A percentile compares a stretch with the other conserved stretches of the same genome.
phyloP scores from a whole-genome alignment of 2,797 vertebrate species.

The Limosa lapponica region DNA sequence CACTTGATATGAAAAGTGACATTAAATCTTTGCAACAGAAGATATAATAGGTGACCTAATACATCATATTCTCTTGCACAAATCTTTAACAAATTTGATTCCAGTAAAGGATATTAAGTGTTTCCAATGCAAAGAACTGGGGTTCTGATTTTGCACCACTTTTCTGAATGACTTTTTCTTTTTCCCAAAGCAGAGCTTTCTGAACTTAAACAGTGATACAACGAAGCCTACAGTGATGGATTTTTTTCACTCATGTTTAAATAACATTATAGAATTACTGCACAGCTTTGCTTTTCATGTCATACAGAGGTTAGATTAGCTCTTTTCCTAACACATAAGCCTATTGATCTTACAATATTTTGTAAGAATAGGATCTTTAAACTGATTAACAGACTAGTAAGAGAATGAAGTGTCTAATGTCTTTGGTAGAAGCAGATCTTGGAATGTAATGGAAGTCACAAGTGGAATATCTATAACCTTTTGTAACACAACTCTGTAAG shows the following conservation, averaged over 20 bases:
- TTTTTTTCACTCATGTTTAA: not conserved
- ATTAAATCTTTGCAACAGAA: not conserved
- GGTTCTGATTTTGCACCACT: not conserved
- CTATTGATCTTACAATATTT: conserved; percentile 28
- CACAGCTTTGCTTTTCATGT: not conserved
- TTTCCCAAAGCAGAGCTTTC: not conserved
- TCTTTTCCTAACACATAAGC: not conserved
- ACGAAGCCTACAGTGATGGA: not conserved
- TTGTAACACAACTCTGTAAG: not conserved
- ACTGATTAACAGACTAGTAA: conserved; percentile 8
- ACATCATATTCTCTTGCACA: accelerated
- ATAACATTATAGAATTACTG: not conserved
- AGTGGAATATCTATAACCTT: not conserved
- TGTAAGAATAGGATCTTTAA: conserved; percentile 29
- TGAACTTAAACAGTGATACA: not conserved
- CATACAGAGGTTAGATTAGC: not conserved
- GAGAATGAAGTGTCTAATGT: not conserved
- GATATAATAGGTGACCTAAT: not conserved
- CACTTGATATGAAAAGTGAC: not conserved
- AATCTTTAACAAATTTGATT: not conserved
- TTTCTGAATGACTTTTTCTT: not conserved
- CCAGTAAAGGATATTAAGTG: not conserved
- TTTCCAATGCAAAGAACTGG: not conserved
- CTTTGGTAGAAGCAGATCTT: not conserved
- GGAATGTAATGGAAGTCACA: not conserved